Percentiles rank a stretch among this genome's conserved stretches.
phyloP scores from a whole-genome alignment of 2,113 vertebrate species.

The Fregetta grallaria region DNA sequence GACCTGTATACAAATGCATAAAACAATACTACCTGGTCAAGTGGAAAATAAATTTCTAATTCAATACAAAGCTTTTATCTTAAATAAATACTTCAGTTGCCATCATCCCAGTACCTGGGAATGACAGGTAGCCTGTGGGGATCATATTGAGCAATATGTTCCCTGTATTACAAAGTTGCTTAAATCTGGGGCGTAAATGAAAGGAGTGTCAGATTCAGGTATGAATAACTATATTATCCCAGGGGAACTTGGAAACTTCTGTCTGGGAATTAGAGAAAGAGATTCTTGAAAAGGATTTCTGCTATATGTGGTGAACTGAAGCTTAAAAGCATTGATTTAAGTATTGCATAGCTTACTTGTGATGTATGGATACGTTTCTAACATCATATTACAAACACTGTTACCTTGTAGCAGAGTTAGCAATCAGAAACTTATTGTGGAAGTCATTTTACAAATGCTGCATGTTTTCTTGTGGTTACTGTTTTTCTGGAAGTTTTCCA shows the following conservation, averaged over 20 bases:
- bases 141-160: not conserved
- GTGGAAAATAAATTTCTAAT: not conserved
- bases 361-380: not conserved
- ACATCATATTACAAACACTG: not conserved
- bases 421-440: not conserved
- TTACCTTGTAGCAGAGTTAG: not conserved
- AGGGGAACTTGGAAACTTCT: not conserved
- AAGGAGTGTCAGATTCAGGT: not conserved
- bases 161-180: not conserved
- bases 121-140: not conserved
- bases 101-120: not conserved
- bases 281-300: not conserved
- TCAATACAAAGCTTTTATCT: not conserved
- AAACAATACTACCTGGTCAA: not conserved
- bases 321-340: not conserved
- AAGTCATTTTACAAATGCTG: not conserved
- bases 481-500: not conserved
- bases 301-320: not conserved
- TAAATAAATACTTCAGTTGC: not conserved
- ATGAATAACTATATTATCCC: not conserved
- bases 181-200: not conserved
- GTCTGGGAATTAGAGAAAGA: not conserved
- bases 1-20: not conserved
- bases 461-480: not conserved
- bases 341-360: not conserved